A percentile compares a stretch with the other conserved stretches of the same genome.
Conservation (phyloP, 2,888 invertebrate species). For the Latrodectus hesperus region DNA sequence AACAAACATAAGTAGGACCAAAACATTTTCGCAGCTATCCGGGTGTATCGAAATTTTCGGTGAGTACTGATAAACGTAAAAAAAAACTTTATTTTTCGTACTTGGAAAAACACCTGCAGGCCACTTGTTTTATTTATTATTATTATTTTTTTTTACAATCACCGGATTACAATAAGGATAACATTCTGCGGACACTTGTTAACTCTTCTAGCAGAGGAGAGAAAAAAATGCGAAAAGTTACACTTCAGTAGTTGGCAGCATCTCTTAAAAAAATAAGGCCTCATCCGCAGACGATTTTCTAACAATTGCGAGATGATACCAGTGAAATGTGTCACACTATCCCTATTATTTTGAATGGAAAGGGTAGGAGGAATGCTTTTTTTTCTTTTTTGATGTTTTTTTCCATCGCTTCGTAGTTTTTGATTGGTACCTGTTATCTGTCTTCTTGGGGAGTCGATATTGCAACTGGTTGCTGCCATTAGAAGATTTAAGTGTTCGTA, state of each 20-base stretch:
- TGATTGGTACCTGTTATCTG: conserved; percentile 35
- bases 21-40: no score
- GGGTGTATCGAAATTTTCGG: no score
- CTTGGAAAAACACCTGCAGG: not conserved
- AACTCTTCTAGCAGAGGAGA: not conserved
- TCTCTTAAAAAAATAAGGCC: conserved; percentile 19
- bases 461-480: conserved; percentile 44
- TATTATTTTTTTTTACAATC: conserved; percentile 1
- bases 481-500: conserved; percentile 62
- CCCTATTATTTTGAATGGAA: conserved; percentile 31
- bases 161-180: not conserved
- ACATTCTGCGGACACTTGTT: conserved; percentile 21
- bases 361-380: conserved; percentile 22
- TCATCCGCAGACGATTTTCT: conserved; percentile 51
- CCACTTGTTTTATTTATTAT: conserved; percentile 6
- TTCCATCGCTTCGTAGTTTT: not conserved
- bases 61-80: no score
- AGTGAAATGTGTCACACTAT: conserved; percentile 59
- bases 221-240: conserved; percentile 20
- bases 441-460: conserved; percentile 19
- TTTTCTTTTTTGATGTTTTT: conserved; percentile 6
- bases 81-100: no score
- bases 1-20: no score
- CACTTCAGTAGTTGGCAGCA: conserved; percentile 65
- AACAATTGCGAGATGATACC: conserved; percentile 46